Evolutionary conservation across 2,113 vertebrate genomes (phyloP).

Genomic region (Antechinus stuartii): DNA sequence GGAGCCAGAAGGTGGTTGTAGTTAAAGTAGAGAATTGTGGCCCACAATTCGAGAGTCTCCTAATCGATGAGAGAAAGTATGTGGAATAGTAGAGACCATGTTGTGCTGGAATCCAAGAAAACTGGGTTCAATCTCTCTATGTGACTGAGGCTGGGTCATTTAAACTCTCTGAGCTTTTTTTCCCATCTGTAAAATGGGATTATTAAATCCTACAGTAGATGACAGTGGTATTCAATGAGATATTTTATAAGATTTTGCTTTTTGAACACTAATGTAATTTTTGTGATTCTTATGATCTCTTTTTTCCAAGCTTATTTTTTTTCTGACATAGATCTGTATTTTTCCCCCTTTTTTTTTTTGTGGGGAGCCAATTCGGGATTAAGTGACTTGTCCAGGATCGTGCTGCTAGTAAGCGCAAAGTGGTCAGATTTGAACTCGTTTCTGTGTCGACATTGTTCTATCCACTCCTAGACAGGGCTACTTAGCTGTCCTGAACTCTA

Average conservation of each 20-base stretch:
- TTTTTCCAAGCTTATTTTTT: neutral
- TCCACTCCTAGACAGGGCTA: neutral
- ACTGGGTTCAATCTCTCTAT: neutral
- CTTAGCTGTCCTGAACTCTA: neutral
- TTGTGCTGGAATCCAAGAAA: neutral
- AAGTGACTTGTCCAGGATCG: no score
- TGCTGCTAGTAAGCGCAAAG: no score
- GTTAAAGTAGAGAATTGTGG: conserved; percentile 42
- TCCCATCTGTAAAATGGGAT: neutral
- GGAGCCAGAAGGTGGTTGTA: conserved; percentile 26
- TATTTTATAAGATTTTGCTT: neutral
- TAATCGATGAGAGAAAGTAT: neutral
- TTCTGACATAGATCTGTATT: neutral
- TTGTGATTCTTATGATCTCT: neutral
- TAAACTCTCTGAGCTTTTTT: neutral
- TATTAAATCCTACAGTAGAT: neutral
- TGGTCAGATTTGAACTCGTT: no score
- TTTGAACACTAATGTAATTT: neutral
- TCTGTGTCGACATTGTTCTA: neutral
- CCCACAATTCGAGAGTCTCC: neutral
- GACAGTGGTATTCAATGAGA: neutral
- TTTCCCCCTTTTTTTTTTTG: no score
- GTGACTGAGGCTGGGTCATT: neutral
- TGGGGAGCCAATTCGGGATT: no score
- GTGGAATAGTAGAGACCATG: neutral